Base-by-base conservation (phyloP, 1,140 invertebrate genomes). In the Stegodyphus mimosarum region DNA sequence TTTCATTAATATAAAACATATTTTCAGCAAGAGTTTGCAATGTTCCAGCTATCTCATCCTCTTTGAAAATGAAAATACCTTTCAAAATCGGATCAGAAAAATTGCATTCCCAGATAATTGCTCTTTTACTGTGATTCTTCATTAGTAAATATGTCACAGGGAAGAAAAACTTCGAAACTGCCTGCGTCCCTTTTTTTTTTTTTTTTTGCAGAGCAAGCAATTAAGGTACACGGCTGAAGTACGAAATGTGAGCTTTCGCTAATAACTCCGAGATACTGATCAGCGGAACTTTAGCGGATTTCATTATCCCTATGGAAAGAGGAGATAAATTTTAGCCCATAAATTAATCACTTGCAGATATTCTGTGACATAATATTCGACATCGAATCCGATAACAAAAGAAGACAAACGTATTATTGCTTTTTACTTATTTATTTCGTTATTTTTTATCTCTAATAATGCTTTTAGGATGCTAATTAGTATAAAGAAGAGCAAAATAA, bases 251-350 rank as follows among this genome's bases (percentile, higher is more conserved):
- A 49, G 52, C 51, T 18, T 13, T 50, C 72, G 18, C 72, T 74
- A 74, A 74, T 74, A 74, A 74, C 72, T 18, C 9, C 17, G n/a
- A 74, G 72, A 74, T 74, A 74, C 51, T 74, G 52, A 74, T 74
- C 72, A 74, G 72, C 72, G 17, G 52, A 74, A 60, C 72, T 74
- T 72, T 74, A 55, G 72, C 52, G 53, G 72, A 74, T 74, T 74
- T 52, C 72, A 74, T 74, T 74, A 74, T 52, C 72, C 18, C 11
- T 74, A 74, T 74, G 50, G 72, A 74, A 52, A 50, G 72, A 51
- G 10, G 72, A 74, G 72, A 74, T 74, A 74, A 74, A 74, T 74
- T 74, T 74, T 74, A 53, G 72, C 53, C 53, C 72, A 74, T 33
- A 55, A 55, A 74, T 74, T 74, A 74, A 74, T 74, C 72, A 74